Evolutionary conservation across 2,113 vertebrate species (phyloP), one percentile per base, ranked within the genome.

Genomic region (Cavia aperea): DNA sequence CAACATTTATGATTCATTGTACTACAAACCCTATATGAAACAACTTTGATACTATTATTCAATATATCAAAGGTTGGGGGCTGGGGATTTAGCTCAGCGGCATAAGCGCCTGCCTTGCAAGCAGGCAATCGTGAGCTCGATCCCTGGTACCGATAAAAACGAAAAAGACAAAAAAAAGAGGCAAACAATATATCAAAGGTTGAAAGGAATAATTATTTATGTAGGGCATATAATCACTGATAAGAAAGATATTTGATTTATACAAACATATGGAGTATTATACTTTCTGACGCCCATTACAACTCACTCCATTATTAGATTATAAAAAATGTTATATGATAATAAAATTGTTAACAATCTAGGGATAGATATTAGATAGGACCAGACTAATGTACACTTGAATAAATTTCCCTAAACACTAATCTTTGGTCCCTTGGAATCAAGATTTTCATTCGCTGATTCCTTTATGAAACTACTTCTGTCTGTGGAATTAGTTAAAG

Each of bases 221-320:
- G 15, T 54, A 5, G 36, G 58, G 19, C 68, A 89, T 1, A 75
- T 5, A 91, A 94, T 85, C 10, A 65, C 29, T 87, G 70, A 18
- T 81, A 90, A 91, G 73, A 90, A 73, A 92, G 56, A 68, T 18
- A 39, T 51, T 49, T 75, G 18, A 89, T 63, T 90, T 60, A 83
- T 11, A 93, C 1, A 66, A 65, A 39, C 19, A 21, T 6, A 58
- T 4, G 12, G 29, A 92, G 16, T 58, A 58, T 54, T 86, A 70
- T 39, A 92, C 23, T 43, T 94, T 84, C 72, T 75, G 84, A 77
- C 90, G 89, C 33, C 63, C 93, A 29, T 75, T 54, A 81, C 60
- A 54, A 86, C 31, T 84, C 72, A 90, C 12, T 83, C 16, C 49
- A 92, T 39, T 77, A 75, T 49, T 73, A 90, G 39, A 90, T 77